A percentile compares a stretch with the other conserved stretches of the same genome.
Evolutionary conservation across 1,140 invertebrate genomes (phyloP).

Genomic region (Triops cancriformis): DNA sequence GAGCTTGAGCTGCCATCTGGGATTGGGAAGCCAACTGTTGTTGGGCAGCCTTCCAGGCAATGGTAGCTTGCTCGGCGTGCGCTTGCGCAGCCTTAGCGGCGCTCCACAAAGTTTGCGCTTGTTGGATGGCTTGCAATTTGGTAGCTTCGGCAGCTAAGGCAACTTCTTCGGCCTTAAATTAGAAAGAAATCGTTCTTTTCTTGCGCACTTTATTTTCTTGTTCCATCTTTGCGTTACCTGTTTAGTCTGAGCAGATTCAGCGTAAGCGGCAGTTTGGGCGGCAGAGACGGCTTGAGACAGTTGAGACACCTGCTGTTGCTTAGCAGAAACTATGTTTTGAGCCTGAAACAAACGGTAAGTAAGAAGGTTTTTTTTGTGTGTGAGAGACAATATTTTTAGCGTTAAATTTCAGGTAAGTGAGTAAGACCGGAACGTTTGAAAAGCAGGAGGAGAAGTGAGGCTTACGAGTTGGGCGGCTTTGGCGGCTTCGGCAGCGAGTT

Average conservation of each 20-base stretch:
- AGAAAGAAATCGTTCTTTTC: not conserved
- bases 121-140: slow-evolving; percentile 33
- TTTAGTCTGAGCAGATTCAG: slow-evolving; percentile 26
- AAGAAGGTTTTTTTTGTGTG: not conserved
- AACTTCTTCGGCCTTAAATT: slow-evolving; percentile 26
- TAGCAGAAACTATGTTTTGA: slow-evolving; percentile 21
- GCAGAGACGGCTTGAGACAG: slow-evolving; percentile 29
- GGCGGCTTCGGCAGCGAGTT: slow-evolving; percentile 30
- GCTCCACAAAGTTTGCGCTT: slow-evolving; percentile 33
- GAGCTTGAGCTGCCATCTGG: slow-evolving; percentile 34
- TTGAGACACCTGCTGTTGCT: not conserved
- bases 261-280: slow-evolving; percentile 29
- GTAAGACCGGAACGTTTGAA: not conserved
- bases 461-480: slow-evolving; percentile 31
- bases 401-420: not conserved
- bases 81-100: slow-evolving; percentile 32
- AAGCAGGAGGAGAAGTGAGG: not conserved
- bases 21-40: slow-evolving; percentile 32
- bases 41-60: slow-evolving; percentile 31
- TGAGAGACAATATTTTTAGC: not conserved
- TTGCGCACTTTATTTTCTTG: too few species aligned
- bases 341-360: slow-evolving; percentile 24
- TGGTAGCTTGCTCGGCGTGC: slow-evolving; percentile 33
- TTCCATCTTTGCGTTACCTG: slow-evolving; percentile 18
- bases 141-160: slow-evolving; percentile 34